Evolutionary conservation across 2,797 vertebrate genomes (phyloP).

Genomic region (Cryptoblepharus egeriae): DNA sequence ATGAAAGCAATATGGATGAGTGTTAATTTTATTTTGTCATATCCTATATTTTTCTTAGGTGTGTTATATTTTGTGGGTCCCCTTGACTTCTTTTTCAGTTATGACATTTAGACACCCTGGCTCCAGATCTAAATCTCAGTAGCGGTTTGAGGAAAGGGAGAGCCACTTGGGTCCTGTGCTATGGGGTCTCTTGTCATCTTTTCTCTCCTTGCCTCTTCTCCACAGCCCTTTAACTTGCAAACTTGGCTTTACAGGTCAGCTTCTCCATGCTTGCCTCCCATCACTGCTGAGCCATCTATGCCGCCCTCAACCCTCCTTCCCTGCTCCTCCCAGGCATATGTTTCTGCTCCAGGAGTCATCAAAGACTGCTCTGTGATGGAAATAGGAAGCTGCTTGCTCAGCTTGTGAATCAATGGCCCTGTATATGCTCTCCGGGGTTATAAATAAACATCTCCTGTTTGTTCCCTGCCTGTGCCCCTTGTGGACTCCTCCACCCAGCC

Average conservation of each 20-base stretch:
- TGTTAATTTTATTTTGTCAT: too few relatives aligned
- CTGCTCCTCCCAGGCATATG: constrained; percentile 20
- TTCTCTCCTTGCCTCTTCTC: too few relatives aligned
- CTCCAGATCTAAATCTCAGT: too few relatives aligned
- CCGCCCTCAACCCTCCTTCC: neutral
- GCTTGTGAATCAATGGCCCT: constrained; percentile 65
- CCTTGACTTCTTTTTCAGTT: too few relatives aligned
- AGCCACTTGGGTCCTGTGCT: neutral
- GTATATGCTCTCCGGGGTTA: constrained; percentile 47
- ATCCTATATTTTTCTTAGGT: too few relatives aligned
- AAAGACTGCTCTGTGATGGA: constrained; percentile 79
- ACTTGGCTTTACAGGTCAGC: neutral
- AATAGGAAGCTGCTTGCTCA: constrained; percentile 72
- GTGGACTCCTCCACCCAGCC: neutral
- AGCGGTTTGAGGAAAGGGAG: neutral
- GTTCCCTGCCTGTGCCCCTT: too few relatives aligned
- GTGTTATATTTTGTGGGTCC: too few relatives aligned
- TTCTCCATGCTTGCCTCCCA: neutral
- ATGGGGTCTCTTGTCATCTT: too few relatives aligned
- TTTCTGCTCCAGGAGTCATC: constrained; percentile 64
- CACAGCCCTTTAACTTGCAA: neutral
- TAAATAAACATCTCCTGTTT: constrained; percentile 73
- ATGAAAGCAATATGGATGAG: too few relatives aligned
- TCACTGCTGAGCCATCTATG: too few relatives aligned
- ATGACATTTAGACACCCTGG: too few relatives aligned